A percentile compares a stretch with the other conserved stretches of the same genome.
phyloP scores from a whole-genome alignment of 2,113 vertebrate genomes.

The Nibea coibor region DNA sequence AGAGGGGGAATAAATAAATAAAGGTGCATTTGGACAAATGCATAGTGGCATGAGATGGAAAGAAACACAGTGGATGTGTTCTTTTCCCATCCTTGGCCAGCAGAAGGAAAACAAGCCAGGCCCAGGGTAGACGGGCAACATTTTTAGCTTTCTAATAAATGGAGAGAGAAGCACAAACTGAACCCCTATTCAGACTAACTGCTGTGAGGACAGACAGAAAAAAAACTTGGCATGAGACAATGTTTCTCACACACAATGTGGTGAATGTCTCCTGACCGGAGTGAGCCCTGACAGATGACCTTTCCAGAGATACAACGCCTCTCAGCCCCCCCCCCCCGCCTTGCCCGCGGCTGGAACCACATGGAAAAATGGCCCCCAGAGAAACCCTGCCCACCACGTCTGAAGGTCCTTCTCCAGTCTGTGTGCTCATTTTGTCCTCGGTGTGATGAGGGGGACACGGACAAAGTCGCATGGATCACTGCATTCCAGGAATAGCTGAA shows the following conservation, averaged over 20 bases:
- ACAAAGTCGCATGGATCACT: slow-evolving; percentile 53
- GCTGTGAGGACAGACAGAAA: slow-evolving; percentile 46
- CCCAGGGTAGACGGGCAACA: slow-evolving; percentile 47
- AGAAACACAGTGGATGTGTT: slow-evolving; percentile 75
- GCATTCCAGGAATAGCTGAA: slow-evolving; percentile 75
- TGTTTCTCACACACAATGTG: slow-evolving; percentile 72
- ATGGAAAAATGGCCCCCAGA: slow-evolving; percentile 31
- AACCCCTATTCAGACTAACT: slow-evolving; percentile 68
- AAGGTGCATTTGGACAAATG: slow-evolving; percentile 73
- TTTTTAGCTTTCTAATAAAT: slow-evolving; percentile 78
- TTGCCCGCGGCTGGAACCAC: slow-evolving; percentile 31
- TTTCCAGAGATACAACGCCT: slow-evolving; percentile 56
- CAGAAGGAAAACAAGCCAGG: slow-evolving; percentile 69
- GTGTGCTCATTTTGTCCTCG: slow-evolving; percentile 52
- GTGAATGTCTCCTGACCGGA: slow-evolving; percentile 68
- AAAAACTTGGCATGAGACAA: slow-evolving; percentile 67
- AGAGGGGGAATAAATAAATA: slow-evolving; percentile 62
- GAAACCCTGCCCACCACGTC: slow-evolving; percentile 30
- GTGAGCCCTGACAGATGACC: slow-evolving; percentile 64
- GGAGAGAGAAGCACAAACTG: slow-evolving; percentile 66
- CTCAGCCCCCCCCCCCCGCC: slow-evolving; percentile 3
- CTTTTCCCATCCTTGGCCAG: slow-evolving; percentile 66
- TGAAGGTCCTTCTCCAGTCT: slow-evolving; percentile 47
- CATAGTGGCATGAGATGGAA: slow-evolving; percentile 71
- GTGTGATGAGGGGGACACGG: slow-evolving; percentile 64